These are phyloP conservation scores for Plestiodon gilberti DNA, from an alignment of 2,113 vertebrate genomes.

Conservation along the genomic window DNA sequence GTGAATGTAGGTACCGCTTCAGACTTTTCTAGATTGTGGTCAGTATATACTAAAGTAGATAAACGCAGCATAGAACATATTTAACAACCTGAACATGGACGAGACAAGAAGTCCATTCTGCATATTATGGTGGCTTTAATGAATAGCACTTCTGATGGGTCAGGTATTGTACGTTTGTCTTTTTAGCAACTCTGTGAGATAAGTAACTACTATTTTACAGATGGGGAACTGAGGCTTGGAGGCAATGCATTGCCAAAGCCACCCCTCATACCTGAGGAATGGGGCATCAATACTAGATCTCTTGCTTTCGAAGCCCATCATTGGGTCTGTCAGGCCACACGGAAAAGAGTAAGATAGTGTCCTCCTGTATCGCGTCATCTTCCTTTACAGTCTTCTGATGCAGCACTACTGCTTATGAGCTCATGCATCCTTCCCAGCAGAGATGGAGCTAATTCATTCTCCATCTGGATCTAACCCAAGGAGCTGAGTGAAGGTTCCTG, in stretches of 20 bases:
- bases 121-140: neutral
- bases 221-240: neutral
- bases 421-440: too few relatives aligned
- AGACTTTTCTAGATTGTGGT: neutral
- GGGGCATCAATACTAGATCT: neutral
- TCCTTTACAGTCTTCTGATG: neutral
- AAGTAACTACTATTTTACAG: neutral
- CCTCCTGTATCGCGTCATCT: neutral
- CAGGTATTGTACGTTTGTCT: neutral
- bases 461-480: neutral
- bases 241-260: neutral
- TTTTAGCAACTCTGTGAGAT: neutral
- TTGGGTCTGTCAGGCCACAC: neutral
- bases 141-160: too few relatives aligned
- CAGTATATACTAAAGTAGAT: neutral
- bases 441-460: neutral
- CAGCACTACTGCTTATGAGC: neutral
- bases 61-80: neutral
- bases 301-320: neutral
- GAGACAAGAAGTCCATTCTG: neutral
- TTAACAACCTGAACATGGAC: neutral
- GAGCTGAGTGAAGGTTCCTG: neutral
- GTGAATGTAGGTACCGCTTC: neutral
- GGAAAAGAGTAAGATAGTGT: neutral
- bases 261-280: neutral